Evolutionary conservation across 92 coral and sea anemone species (phyloP).

Genomic region (Pocillopora grandis): DNA sequence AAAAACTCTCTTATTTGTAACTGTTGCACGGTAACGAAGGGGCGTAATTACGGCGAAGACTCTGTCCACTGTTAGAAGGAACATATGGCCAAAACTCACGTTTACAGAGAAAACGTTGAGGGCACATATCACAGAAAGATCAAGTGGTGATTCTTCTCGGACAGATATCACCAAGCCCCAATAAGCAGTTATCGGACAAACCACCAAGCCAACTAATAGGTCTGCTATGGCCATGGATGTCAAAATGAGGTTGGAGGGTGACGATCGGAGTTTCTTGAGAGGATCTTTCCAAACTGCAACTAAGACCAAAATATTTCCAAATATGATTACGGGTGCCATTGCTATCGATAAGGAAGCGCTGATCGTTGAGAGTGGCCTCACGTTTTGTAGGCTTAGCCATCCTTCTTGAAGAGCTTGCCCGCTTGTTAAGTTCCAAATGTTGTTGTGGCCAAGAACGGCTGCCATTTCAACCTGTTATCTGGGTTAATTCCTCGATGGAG

Average conservation of each 20-base stretch:
- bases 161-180: constrained; percentile 20
- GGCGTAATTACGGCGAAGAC: constrained; percentile 21
- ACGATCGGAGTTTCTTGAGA: constrained; percentile 33
- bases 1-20: constrained; percentile 8
- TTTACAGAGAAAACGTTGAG: constrained; percentile 22
- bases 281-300: constrained; percentile 36
- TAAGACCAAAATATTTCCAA: constrained; percentile 32
- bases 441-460: constrained; percentile 21
- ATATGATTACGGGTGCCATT: constrained; percentile 15
- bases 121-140: constrained; percentile 24
- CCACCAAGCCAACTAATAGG: constrained; percentile 19
- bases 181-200: constrained; percentile 20
- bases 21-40: constrained; percentile 8
- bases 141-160: background rate
- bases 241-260: constrained; percentile 28
- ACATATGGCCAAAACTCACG: constrained; percentile 28
- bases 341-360: constrained; percentile 5
- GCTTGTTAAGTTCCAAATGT: constrained; percentile 32
- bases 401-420: constrained; percentile 23
- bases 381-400: constrained; percentile 16
- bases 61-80: constrained; percentile 27
- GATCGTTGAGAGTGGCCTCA: background rate
- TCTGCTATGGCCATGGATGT: constrained; percentile 35
- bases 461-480: constrained; percentile 5
- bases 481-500: background rate